A percentile compares a stretch with the other conserved stretches of the same genome.
Evolutionary conservation across 2,888 invertebrate species (phyloP).

Genomic region (Eupithecia subfuscata): DNA sequence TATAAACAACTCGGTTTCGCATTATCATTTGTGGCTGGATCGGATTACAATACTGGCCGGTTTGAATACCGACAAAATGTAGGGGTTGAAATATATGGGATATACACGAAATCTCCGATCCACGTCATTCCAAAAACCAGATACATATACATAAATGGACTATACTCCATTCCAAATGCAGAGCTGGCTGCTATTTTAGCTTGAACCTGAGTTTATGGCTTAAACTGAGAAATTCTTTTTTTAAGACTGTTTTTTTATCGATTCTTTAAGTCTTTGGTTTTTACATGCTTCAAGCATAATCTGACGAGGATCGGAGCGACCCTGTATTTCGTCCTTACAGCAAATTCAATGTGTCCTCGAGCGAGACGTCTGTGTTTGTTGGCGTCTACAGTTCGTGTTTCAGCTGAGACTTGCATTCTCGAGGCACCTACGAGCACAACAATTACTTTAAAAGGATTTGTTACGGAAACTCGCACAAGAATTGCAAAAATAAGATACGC

Average conservation of each 20-base stretch:
- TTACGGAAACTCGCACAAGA: constrained; percentile 39
- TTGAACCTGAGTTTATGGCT: neutral
- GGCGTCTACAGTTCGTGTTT: constrained; percentile 46
- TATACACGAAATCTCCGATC: neutral
- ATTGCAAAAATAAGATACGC: constrained; percentile 28
- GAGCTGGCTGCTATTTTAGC: neutral
- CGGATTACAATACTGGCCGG: constrained; percentile 45
- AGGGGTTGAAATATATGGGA: constrained; percentile 53
- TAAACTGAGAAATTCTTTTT: no score
- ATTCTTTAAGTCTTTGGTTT: neutral
- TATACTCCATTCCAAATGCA: neutral
- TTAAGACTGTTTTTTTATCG: neutral
- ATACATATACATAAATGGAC: neutral
- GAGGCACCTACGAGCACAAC: constrained; percentile 40
- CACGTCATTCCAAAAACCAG: neutral
- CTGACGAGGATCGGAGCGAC: neutral
- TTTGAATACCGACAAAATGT: constrained; percentile 39
- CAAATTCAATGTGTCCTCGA: constrained; percentile 49
- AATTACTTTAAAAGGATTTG: constrained; percentile 49
- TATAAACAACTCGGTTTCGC: constrained; percentile 53
- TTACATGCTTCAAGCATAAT: neutral
- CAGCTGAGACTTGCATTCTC: constrained; percentile 51
- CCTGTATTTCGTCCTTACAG: constrained; percentile 30
- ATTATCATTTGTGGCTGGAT: constrained; percentile 56
- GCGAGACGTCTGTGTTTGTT: constrained; percentile 58